A percentile compares a stretch with the other conserved stretches of the same genome.
phyloP scores from a whole-genome alignment of 1,140 invertebrate genomes.

The Papilio polyxenes region DNA sequence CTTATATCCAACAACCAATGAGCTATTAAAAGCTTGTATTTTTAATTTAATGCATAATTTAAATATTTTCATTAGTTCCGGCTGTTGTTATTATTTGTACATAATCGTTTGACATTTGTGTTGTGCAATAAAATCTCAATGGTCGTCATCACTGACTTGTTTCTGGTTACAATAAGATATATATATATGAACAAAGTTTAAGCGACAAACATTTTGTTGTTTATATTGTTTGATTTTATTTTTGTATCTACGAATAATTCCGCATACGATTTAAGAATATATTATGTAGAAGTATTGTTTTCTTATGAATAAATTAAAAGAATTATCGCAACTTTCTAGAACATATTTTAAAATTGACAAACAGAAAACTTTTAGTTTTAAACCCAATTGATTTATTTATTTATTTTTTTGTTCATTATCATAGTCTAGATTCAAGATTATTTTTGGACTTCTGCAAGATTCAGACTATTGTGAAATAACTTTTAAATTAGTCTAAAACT shows the following conservation, averaged over 20 bases:
- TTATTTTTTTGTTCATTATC: too few relatives aligned
- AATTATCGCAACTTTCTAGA: background rate
- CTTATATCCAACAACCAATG: too few relatives aligned
- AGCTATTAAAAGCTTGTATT: too few relatives aligned
- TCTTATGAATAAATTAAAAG: too few relatives aligned
- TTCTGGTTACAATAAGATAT: background rate
- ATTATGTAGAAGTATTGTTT: background rate
- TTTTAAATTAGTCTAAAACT: background rate
- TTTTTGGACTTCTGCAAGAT: too few relatives aligned
- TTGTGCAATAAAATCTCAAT: background rate
- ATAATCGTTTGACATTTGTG: background rate
- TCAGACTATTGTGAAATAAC: background rate
- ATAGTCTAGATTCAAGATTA: too few relatives aligned
- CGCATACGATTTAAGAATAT: background rate
- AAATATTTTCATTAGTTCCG: background rate
- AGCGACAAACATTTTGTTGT: background rate
- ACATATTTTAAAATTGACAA: background rate
- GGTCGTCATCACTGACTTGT: background rate
- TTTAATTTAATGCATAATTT: too few relatives aligned
- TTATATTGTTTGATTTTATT: background rate
- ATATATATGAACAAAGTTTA: background rate
- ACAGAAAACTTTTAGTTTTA: background rate
- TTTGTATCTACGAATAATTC: background rate
- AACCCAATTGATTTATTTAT: too few relatives aligned
- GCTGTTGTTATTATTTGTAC: background rate